Evolutionary conservation across 1,140 invertebrate genomes (phyloP).

Genomic region (Lucilia cuprina): DNA sequence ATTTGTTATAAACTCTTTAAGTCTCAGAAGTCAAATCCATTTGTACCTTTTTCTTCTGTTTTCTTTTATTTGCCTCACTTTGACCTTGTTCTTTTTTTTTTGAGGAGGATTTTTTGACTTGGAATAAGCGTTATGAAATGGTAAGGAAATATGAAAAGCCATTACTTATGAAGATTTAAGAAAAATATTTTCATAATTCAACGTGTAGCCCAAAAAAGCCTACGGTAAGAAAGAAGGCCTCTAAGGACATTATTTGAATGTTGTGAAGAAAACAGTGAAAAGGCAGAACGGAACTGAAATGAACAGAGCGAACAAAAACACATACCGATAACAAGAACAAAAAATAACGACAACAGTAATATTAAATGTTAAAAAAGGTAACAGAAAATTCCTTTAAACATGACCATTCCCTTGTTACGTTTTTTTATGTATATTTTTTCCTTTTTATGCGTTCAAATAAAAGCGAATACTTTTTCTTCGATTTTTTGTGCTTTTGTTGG

Average conservation of each 20-base stretch:
- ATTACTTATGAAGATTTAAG: conserved; percentile 13
- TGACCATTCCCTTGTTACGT: background rate
- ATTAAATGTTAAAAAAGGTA: background rate
- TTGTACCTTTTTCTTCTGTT: background rate
- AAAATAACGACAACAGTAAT: no score
- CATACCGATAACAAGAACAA: no score
- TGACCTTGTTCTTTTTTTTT: no score
- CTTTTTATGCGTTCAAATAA: no score
- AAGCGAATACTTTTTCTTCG: no score
- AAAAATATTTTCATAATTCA: background rate
- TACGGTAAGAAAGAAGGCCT: background rate
- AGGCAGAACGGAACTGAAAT: background rate
- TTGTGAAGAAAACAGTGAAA: background rate
- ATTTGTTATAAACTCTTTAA: background rate
- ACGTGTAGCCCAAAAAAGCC: background rate
- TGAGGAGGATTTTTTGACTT: background rate
- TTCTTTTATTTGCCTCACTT: no score
- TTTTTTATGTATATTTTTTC: background rate
- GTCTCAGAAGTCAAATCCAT: background rate
- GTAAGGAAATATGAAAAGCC: conserved; percentile 1
- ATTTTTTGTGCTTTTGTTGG: no score
- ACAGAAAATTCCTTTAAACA: background rate
- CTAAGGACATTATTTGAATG: background rate
- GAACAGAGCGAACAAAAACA: no score
- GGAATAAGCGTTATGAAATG: background rate